These are phyloP conservation scores for Melanchra persicariae DNA, from an alignment of 2,888 invertebrate genomes.

Conservation along the genomic window DNA sequence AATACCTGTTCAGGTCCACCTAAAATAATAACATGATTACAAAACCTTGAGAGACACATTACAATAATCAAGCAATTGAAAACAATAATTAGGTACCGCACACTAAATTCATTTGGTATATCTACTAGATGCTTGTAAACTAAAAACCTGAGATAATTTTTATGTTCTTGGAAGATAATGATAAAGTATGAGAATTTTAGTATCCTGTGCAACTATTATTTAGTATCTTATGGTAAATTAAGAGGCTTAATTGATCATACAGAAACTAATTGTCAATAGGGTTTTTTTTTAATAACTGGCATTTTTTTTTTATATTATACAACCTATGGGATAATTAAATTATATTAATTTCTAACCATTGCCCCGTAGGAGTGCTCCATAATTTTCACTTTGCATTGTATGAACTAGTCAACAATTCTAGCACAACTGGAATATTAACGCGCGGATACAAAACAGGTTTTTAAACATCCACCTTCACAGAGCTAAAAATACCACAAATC, in stretches of 20 bases:
- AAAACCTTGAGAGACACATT: neutral
- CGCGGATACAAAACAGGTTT: conserved; percentile 45
- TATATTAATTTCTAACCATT: conserved; percentile 39
- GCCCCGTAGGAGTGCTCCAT: conserved; percentile 39
- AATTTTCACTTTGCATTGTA: conserved; percentile 55
- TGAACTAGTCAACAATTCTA: conserved; percentile 20
- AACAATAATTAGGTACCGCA: neutral
- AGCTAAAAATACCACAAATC: conserved; percentile 53
- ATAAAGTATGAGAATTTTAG: neutral
- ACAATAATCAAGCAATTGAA: neutral
- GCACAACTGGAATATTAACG: conserved; percentile 22
- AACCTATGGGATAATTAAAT: neutral
- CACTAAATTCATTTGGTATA: too few species aligned
- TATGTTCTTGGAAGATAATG: neutral
- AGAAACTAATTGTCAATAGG: neutral
- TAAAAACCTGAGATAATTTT: neutral
- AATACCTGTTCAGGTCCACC: neutral
- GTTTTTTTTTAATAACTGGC: neutral
- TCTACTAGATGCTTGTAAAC: neutral
- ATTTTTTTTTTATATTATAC: neutral
- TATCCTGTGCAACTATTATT: neutral
- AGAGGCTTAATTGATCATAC: neutral
- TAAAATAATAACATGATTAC: conserved; percentile 1
- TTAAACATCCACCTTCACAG: conserved; percentile 41
- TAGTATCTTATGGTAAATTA: neutral